Evolutionary conservation across 1,140 invertebrate genomes (phyloP), one percentile per base, ranked within the genome.

Genomic region (Drusus annulatus): DNA sequence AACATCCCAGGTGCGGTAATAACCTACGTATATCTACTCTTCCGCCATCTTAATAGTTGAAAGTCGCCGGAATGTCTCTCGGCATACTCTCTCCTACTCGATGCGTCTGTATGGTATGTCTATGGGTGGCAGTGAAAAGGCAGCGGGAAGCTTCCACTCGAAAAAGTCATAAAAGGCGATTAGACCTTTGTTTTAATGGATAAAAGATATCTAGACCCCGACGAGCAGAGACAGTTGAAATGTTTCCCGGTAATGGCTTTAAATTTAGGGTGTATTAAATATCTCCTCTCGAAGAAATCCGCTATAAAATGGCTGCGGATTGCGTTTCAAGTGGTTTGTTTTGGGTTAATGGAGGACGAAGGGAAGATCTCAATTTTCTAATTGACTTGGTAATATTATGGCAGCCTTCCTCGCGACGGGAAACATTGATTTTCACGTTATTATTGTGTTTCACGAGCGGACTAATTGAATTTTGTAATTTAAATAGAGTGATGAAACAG

Each of bases 151-250:
- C 21, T 63, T 63, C 62, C 62, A 63, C 62, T 63, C 25, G 62
- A 63, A 63, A 63, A 63, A 63, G 62, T 81, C 80, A 78, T 81
- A 81, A 81, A 81, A 75, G 80, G 45, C 80, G 76, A 81, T 78
- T 75, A 81, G 74, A 69, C 68, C 76, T 74, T 81, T 81, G 80
- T 81, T 81, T 81, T 78, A 81, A 78, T 63, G 65, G 76, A 78
- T 78, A 81, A 54, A 54, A 56, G 76, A 75, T 81, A 69, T 77
- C 54, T 50, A 69, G 45, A 69, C 31, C 16, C 23, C n/a, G 31
- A 17, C 16, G 23, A 50, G 10, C 50, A 58, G 58, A 73, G 78
- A 79, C 73, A 52, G 76, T 69, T 51, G 50, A 63, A 58, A 74
- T 74, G 69, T 74, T 74, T 74, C 56, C 69, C n/a, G 21, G 69